Percentiles rank a stretch among this genome's conserved stretches.
These are phyloP conservation scores for Drosophila pallidifrons DNA, from an alignment of 1,140 invertebrate genomes.

Conservation along the genomic window DNA sequence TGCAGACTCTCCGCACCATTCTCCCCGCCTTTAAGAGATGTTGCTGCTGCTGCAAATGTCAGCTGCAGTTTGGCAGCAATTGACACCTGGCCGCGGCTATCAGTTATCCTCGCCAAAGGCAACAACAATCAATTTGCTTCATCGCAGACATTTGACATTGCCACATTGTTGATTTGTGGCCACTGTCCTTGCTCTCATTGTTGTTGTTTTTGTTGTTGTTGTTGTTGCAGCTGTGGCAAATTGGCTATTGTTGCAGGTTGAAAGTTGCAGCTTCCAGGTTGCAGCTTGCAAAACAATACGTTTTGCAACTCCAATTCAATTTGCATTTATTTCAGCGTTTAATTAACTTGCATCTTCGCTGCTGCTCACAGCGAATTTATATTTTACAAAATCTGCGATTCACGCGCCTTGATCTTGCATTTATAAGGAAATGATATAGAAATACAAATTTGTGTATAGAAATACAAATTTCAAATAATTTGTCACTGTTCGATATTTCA, in stretches of 20 bases:
- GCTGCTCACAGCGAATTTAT: background rate
- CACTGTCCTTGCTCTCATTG: no score
- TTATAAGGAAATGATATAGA: no score
- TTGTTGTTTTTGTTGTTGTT: background rate
- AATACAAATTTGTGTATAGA: no score
- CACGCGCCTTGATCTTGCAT: no score
- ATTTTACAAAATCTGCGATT: no score
- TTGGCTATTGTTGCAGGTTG: background rate
- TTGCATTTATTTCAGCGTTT: background rate
- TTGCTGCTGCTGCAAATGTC: constrained; percentile 1
- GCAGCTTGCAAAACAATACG: background rate
- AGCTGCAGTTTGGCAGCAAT: constrained; percentile 15
- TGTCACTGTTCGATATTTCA: no score
- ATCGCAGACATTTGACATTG: constrained; percentile 15
- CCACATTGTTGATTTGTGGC: background rate
- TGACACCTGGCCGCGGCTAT: constrained; percentile 21
- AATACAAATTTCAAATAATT: no score
- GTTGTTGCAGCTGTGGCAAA: background rate
- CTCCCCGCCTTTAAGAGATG: no score
- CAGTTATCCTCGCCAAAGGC: constrained; percentile 4
- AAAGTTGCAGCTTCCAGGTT: no score
- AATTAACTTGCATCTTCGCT: constrained; percentile 2
- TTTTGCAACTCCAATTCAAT: constrained; percentile 1
- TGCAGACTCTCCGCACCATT: no score
- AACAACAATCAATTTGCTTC: constrained; percentile 28